These are phyloP conservation scores for Sesamia inferens DNA, from an alignment of 2,888 invertebrate genomes.

Conservation along the genomic window DNA sequence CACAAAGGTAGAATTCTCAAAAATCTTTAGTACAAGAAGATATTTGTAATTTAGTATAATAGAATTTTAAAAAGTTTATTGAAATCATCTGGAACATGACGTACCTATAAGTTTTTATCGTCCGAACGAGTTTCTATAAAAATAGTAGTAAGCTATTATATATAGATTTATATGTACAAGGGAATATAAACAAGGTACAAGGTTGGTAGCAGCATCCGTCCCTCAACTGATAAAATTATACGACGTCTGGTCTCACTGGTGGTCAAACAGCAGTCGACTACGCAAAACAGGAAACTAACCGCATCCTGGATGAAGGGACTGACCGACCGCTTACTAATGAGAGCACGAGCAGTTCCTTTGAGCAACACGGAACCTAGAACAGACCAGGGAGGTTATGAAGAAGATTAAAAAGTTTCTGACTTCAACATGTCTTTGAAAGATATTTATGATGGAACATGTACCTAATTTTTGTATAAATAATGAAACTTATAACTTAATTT, in stretches of 20 bases:
- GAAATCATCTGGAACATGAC: too few relatives aligned
- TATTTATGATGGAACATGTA: background rate
- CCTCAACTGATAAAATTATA: conserved; percentile 25
- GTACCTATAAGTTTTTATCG: too few relatives aligned
- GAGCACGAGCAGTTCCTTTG: conserved; percentile 33
- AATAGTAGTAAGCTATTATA: background rate
- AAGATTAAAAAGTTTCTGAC: background rate
- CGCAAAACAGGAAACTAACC: conserved; percentile 42
- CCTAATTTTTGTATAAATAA: background rate
- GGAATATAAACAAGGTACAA: background rate
- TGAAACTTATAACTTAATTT: background rate
- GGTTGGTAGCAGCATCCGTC: background rate
- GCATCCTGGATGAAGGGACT: conserved; percentile 48
- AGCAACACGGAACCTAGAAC: conserved; percentile 5
- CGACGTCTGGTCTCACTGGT: background rate
- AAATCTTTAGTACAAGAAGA: too few relatives aligned
- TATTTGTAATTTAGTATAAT: too few relatives aligned
- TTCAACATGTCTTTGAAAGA: background rate
- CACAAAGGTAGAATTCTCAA: too few relatives aligned
- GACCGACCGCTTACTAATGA: conserved; percentile 44
- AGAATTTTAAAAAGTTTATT: too few relatives aligned
- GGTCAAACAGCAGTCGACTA: conserved; percentile 38
- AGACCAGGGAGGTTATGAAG: background rate
- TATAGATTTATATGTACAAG: background rate
- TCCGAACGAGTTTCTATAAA: too few relatives aligned